Evolutionary conservation across 1,140 invertebrate species (phyloP), one percentile per base, ranked within the genome.

Genomic region (Micrasema longulum): DNA sequence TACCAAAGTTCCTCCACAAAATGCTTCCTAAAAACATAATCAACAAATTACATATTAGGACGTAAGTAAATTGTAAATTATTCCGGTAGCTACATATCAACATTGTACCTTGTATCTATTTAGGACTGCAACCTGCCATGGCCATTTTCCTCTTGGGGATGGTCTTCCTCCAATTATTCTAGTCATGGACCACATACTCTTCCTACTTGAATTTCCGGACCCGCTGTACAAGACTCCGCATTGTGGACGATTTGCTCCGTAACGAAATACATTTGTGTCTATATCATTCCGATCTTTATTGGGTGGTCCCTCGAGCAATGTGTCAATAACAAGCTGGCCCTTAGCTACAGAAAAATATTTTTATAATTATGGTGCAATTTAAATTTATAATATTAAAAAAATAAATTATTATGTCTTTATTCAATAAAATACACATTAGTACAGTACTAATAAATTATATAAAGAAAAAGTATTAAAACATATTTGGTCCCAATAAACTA

Each of bases 81-180:
- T 66, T 43, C 11, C 23, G n/a, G n/a, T n/a, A n/a, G n/a, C n/a
- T n/a, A n/a, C n/a, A n/a, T n/a, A 43, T 38, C 38, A 36, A 26
- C 38, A 18, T n/a, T n/a, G n/a, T 84, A 94, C 92, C 81, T 90
- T 90, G 79, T 89, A 91, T 78, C 90, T 87, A 80, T 96, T 97
- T 22, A 97, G 83, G 14, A 97, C 89, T 41, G 93, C 95, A 14
- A 97, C 94, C 85, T 96, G 92, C 96, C 96, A 97, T 0, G 95
- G 94, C 96, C 96, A 98, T 77, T 91, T 91, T 9, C 94, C 92
- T 71, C 88, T 90, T 3, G 84, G 80, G 0, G 94, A 87, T 57
- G 93, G 91, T 48, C 88, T 85, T 0, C 96, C 96, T 0, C 96
- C 96, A 48, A 97, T 93, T 26, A 97, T 97, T 73, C 92, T 88